Percentiles rank a stretch among this genome's conserved stretches.
Conservation (phyloP, 2,888 invertebrate genomes). For the Drosophila testacea region DNA sequence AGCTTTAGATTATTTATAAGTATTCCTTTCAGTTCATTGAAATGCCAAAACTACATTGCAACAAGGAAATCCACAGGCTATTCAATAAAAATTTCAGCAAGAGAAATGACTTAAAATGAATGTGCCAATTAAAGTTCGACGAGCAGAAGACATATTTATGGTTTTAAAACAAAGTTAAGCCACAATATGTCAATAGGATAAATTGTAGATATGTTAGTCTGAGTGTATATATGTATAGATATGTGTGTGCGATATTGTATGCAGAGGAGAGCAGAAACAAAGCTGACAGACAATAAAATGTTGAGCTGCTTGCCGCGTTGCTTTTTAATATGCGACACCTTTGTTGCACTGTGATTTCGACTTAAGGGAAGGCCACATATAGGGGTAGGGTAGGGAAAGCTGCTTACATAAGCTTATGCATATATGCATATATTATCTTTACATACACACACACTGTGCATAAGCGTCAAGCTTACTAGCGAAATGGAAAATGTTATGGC, state of each 20-base stretch:
- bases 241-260: not conserved
- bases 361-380: not conserved
- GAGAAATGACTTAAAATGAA: slow-evolving; percentile 1
- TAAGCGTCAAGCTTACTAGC: slow-evolving; percentile 56
- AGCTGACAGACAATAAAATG: slow-evolving; percentile 37
- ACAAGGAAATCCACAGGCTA: not conserved
- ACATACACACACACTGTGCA: slow-evolving; percentile 1
- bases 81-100: not conserved
- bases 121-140: slow-evolving; percentile 6
- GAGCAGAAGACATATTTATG: not conserved
- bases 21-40: not conserved
- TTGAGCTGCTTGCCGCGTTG: not conserved
- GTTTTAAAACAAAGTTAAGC: not conserved
- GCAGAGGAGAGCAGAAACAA: slow-evolving; percentile 2
- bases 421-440: slow-evolving; percentile 1
- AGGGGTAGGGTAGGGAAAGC: not conserved
- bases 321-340: slow-evolving; percentile 17
- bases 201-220: not conserved
- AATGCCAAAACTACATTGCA: slow-evolving; percentile 2
- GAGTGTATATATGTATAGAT: not conserved
- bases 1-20: not conserved
- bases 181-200: not conserved
- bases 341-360: slow-evolving; percentile 4
- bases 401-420: not conserved
- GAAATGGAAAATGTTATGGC: slow-evolving; percentile 46